Base-by-base conservation (phyloP, 2,888 invertebrate genomes). In the Lasius platythorax region DNA sequence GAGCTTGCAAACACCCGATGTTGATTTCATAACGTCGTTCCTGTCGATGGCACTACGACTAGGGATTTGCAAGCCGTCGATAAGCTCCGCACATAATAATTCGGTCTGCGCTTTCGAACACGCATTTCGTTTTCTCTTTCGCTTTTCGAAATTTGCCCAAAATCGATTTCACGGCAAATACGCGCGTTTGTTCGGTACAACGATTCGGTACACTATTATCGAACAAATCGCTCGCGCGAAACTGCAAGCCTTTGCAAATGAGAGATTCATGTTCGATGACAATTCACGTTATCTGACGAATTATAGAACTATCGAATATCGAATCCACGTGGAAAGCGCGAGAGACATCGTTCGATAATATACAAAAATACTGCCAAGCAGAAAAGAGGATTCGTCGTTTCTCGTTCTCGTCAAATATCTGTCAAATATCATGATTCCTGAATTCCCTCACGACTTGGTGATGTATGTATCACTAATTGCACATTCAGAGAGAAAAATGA, bases 1-100 rank as follows among this genome's bases (percentile, higher is more conserved):
- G 85, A 83, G 88, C 87, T 88, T 83, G 88, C 88, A 87, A 85
- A 87, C 81, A 40, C 56, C 73, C 84, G 74, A 64, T 58, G 37
- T n/a, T 61, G 61, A 37, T 61, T 50, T 50, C 15, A n/a, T 30
- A 23, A 61, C 12, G n/a, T 40, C 66, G 33, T 50, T 12, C 37
- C 8, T 8, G 8, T 46, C 58, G 58, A 46, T 58, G 46, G 58
- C 53, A 33, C 43, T 30, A 37, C 12, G 15, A 72, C 37, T 37
- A 73, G 61, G 61, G 23, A 72, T 81, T 72, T 81, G 79, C 73
- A 37, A 81, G 79, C 56, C 61, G 61, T 61, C 73, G 72, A 73
- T 73, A 73, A 81, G 50, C 73, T 81, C 73, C 72, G 73, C 61
- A 37, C 18, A 23, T 73, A 61, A 8, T 73, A 73, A 61, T 81